Evolutionary conservation across 2,113 vertebrate species (phyloP), one percentile per base, ranked within the genome.

Genomic region (Siniperca knerii): DNA sequence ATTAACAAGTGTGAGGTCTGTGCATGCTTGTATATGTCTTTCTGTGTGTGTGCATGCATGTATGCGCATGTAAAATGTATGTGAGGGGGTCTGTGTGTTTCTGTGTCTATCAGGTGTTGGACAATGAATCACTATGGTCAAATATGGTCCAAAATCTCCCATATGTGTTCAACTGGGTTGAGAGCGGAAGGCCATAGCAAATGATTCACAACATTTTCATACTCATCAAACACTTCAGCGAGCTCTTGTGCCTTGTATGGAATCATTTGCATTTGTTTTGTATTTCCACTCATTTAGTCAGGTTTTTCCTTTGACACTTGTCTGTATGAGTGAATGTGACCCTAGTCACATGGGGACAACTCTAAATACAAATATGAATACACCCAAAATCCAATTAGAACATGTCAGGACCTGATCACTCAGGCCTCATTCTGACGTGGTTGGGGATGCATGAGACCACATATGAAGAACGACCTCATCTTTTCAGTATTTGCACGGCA

Each of bases 1-100:
- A 92, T 95, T 89, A 91, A 92, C 84, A 92, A 86, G 89, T 90
- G 91, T 86, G 84, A 87, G 75, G 40, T 62, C 54, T 64, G 48
- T 69, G 65, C 7, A 21, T 48, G 20, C 1, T 44, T 73, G 48
- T 33, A 11, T 12, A 18, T 40, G 61, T 71, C 40, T 61, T 23
- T 58, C 16, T 8, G 35, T 21, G 7, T 64, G 33, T 50, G 33
- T 75, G 48, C 44, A 13, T 64, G 8, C 2, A 44, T 50, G 29
- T 61, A n/a, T 11, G 6, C 0, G 2, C 18, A 61, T 71, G 21
- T 46, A 4, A 57, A 21, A 16, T 8, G 3, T 13, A 48, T 79
- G 4, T 72, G 37, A 33, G 54, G 8, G 40, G 37, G 65, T 77
- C 44, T 54, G 6, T 52, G 62, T 71, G 12, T 58, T 62, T 70